These are phyloP conservation scores for Acomys russatus DNA, from an alignment of 2,797 vertebrate genomes.

Conservation along the genomic window DNA sequence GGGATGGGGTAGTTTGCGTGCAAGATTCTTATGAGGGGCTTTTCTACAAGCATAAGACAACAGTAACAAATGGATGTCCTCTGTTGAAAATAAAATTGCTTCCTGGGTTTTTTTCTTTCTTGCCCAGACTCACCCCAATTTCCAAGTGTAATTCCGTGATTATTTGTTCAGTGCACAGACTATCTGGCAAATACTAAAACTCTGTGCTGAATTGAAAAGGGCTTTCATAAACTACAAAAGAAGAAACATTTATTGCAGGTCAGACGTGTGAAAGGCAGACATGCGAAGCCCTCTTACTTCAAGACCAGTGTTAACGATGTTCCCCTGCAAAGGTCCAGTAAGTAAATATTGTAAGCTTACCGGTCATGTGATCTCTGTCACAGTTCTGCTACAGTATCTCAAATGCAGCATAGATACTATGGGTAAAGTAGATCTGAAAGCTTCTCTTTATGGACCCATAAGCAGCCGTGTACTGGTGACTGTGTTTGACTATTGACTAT, in stretches of 20 bases:
- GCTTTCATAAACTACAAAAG: slow-evolving; percentile 15
- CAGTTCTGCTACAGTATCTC: neutral
- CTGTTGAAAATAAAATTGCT: slow-evolving; percentile 62
- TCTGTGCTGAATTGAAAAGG: slow-evolving; percentile 50
- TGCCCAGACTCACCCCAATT: slow-evolving; percentile 14
- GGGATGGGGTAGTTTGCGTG: neutral
- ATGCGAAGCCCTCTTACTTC: neutral
- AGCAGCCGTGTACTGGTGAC: neutral
- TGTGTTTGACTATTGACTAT: neutral
- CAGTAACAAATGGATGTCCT: neutral
- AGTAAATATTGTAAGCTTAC: slow-evolving; percentile 22
- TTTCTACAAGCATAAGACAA: neutral
- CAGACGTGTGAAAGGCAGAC: neutral
- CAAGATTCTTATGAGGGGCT: neutral
- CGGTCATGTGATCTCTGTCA: neutral
- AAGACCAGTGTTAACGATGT: neutral
- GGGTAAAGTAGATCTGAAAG: neutral
- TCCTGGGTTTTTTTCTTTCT: neutral
- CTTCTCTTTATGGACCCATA: neutral
- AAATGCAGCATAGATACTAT: neutral
- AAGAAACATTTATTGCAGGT: slow-evolving; percentile 22
- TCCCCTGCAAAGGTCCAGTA: neutral
- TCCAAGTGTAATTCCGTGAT: slow-evolving; percentile 60
- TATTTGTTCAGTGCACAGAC: slow-evolving; percentile 58
- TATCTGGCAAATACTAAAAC: slow-evolving; percentile 52